Conservation (phyloP, 1,140 invertebrate genomes). For the Scaptomyza hsui region DNA sequence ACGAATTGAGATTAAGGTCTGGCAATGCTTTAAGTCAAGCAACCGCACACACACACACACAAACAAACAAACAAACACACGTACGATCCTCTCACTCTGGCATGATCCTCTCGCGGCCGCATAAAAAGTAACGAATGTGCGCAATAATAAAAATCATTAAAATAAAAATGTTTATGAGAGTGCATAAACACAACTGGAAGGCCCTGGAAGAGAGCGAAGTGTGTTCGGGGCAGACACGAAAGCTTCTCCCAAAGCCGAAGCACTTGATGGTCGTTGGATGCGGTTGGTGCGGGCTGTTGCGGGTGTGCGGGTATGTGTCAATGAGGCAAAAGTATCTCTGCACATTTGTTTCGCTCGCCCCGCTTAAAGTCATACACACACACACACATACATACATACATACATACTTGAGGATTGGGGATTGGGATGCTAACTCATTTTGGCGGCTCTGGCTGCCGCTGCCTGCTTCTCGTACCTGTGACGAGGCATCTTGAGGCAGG, state of each 20-base stretch:
- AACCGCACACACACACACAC: neutral
- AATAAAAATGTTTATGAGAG: conserved; percentile 83
- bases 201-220: conserved; percentile 43
- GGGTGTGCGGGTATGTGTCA: conserved; percentile 44
- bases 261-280: conserved; percentile 67
- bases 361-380: conserved; percentile 30
- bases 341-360: conserved; percentile 49
- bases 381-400: conserved; percentile 6
- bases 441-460: conserved; percentile 53
- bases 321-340: conserved; percentile 64
- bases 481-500: too few relatives aligned
- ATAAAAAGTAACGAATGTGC: conserved; percentile 83
- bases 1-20: conserved; percentile 33
- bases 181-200: conserved; percentile 72
- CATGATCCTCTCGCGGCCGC: conserved; percentile 63
- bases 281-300: conserved; percentile 4
- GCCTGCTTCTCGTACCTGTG: conserved; percentile 44
- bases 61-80: neutral
- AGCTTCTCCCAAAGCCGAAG: conserved; percentile 25
- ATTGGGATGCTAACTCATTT: conserved; percentile 80
- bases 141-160: conserved; percentile 83
- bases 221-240: neutral
- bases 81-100: neutral
- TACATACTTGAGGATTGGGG: conserved; percentile 26
- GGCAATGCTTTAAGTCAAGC: conserved; percentile 9